Evolutionary conservation across 2,797 vertebrate species (phyloP), one percentile per base, ranked within the genome.

Genomic region (Euthynnus affinis): DNA sequence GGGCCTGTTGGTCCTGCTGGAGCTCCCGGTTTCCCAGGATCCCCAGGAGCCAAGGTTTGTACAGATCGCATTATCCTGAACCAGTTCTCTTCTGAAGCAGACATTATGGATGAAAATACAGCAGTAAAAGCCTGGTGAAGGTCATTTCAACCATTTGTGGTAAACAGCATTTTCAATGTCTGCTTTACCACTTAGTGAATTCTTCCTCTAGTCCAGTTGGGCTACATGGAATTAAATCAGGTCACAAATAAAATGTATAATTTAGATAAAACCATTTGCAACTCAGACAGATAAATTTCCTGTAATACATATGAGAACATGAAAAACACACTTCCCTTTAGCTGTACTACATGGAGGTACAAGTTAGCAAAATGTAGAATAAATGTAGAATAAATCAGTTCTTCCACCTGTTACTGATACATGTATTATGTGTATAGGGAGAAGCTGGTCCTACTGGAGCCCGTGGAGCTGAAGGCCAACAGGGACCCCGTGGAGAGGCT

Each of bases 401-500:
- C 20, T 25, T 20, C n/a, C 15, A 2, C 1, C 5, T 66, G 57
- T 52, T 51, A 65, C 32, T 61, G 6, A 44, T 44, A 8, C 9
- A 46, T 25, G 10, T 2, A 0, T 68, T 85, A 42, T 71, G 20
- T 85, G 32, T 40, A n/a, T 87, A 99, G 98, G 98, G 98, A 80
- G 98, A 99, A 93, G 98, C 97, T 57, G 98, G 98, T 63, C 98
- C 98, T 23, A 98, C 98, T 1, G 98, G 98, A 20, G 95, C 92
- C 4, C 96, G 98, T 51, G 98, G 98, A 76, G 87, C 98, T 20
- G 98, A 99, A 93, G 98, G 98, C 20, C 93, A 95, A 66, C 98
- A 98, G 88, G 98, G 98, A 53, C 92, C 97, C 72, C 96, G 98
- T 0, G 98, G 98, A 76, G 98, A 99, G 93, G 94, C 92, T 4